Evolutionary conservation across 2,113 vertebrate species (phyloP), one percentile per base, ranked within the genome.

Genomic region (Cyphomyrus plagiostoma): DNA sequence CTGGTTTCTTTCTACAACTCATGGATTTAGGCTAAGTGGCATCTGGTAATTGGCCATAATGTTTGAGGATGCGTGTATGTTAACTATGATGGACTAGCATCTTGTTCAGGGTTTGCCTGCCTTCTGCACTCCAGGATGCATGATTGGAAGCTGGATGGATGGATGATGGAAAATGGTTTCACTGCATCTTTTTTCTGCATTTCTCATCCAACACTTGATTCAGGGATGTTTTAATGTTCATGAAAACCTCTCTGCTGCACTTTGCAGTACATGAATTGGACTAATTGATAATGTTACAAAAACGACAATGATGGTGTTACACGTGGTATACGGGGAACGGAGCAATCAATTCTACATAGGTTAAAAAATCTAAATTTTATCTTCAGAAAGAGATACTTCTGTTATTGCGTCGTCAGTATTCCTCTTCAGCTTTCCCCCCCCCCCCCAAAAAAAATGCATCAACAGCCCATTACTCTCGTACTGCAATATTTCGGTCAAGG

Each of bases 211-310:
- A n/a, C 23, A 48, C 23, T n/a, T 85, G n/a, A 39, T 48, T 48
- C 83, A 50, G n/a, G 10, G 26, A 15, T 21, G 4, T 46, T n/a
- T 26, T 52, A 23, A 3, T 13, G 11, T 52, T 86, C 15, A 86
- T 30, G 42, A 86, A 86, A 86, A 26, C 21, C 48, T 26, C 45
- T 26, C 48, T 86, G 11, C 48, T 86, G 48, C 84, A 49, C 48
- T 48, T 84, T 84, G 80, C 35, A 45, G 19, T 45, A 48, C 4
- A 48, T 84, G 39, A 84, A 84, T 48, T 45, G 39, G 2, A 84
- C 80, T 86, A 30, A 17, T 30, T 86, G 84, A 86, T 86, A 30
- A 86, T 52, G 23, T 35, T 86, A 86, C 26, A 86, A 50, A 86
- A 86, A 53, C 10, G 39, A 46, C 82, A 85, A 85, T 13, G 46